Percentiles rank a stretch among this genome's conserved stretches.
phyloP scores from a whole-genome alignment of 2,113 vertebrate species.

The Heliornis fulica region DNA sequence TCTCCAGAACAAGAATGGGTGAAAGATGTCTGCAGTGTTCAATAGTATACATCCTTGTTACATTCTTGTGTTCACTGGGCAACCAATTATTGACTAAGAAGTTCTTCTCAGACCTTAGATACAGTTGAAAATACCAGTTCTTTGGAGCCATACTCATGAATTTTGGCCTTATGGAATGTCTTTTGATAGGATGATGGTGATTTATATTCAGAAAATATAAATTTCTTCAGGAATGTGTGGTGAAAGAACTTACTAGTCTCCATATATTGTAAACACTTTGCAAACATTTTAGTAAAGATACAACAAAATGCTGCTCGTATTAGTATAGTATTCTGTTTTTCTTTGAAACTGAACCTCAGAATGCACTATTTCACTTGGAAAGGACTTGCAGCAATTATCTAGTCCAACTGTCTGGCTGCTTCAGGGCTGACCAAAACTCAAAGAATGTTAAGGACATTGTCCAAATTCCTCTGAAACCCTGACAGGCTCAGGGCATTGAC shows the following conservation, averaged over 20 bases:
- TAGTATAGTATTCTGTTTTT: neutral
- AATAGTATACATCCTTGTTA: neutral
- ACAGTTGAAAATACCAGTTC: neutral
- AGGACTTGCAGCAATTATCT: rapidly evolving
- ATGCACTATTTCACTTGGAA: neutral
- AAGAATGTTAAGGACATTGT: neutral
- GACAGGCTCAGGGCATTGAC: neutral
- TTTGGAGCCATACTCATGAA: neutral
- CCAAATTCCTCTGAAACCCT: neutral
- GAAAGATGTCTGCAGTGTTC: neutral
- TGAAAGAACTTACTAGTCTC: neutral
- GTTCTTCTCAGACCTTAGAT: neutral
- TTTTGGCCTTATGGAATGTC: neutral
- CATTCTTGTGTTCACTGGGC: neutral
- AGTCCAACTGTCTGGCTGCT: neutral
- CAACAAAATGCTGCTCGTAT: neutral
- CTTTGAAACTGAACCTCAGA: neutral
- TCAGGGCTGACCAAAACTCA: neutral
- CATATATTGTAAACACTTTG: neutral
- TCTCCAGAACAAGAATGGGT: neutral
- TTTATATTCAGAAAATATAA: neutral
- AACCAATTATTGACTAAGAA: neutral
- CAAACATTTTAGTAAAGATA: neutral
- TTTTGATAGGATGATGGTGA: neutral
- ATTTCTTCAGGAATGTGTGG: neutral